Conservation (phyloP, 2,113 vertebrate species). For the Spermophilus dauricus region DNA sequence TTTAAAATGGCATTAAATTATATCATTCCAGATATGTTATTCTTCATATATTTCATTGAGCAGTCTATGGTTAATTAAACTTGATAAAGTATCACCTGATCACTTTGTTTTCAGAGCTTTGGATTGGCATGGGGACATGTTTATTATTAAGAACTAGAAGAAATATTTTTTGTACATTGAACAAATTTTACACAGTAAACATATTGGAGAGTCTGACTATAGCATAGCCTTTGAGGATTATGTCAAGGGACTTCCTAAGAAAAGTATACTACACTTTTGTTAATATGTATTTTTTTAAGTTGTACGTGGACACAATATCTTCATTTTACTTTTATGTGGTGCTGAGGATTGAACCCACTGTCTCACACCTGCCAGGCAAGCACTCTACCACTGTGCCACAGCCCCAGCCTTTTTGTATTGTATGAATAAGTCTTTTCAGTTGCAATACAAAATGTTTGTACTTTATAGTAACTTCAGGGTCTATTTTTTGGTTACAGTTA, state of each 20-base stretch:
- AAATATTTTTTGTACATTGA: not conserved
- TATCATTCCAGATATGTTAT: not conserved
- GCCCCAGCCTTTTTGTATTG: not conserved
- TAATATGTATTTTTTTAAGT: too few species aligned
- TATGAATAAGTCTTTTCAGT: not conserved
- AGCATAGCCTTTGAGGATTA: not conserved
- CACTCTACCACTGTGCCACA: too few species aligned
- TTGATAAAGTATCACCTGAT: not conserved
- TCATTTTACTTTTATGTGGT: too few species aligned
- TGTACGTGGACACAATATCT: too few species aligned
- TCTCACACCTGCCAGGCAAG: too few species aligned
- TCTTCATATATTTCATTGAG: not conserved
- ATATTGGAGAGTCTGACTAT: not conserved
- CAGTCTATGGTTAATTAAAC: not conserved
- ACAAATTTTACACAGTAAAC: slow-evolving; percentile 17
- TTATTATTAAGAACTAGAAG: not conserved
- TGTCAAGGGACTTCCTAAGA: not conserved
- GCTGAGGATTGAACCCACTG: too few species aligned
- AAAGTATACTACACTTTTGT: not conserved
- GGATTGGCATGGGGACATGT: not conserved
- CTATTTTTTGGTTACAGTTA: slow-evolving; percentile 14
- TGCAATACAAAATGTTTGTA: slow-evolving; percentile 26
- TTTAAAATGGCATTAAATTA: slow-evolving; percentile 11
- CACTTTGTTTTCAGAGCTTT: not conserved
- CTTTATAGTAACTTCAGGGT: not conserved